Conservation (phyloP, 1,140 invertebrate genomes). For the Ectropis grisescens region DNA sequence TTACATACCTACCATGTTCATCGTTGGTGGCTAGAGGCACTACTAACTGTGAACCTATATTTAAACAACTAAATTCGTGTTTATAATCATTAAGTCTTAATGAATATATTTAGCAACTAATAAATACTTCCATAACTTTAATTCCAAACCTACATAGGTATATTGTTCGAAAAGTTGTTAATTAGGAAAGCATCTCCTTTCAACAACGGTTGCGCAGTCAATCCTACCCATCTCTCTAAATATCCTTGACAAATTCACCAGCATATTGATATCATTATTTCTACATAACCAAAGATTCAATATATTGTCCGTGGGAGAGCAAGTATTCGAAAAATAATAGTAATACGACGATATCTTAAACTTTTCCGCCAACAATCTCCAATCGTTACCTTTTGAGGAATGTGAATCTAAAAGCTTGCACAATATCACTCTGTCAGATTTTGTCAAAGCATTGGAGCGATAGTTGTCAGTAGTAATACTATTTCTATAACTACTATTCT, state of each 20-base stretch:
- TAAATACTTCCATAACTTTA: too few species aligned
- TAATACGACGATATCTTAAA: slow-evolving; percentile 94
- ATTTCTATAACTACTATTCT: slow-evolving; percentile 41
- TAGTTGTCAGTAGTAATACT: slow-evolving; percentile 57
- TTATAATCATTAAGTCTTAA: too few species aligned
- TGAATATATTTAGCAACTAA: too few species aligned
- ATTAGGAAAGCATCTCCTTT: slow-evolving; percentile 72
- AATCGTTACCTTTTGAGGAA: slow-evolving; percentile 91
- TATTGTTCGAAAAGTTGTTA: too few species aligned
- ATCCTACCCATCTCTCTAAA: slow-evolving; percentile 92
- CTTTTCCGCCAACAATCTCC: slow-evolving; percentile 93
- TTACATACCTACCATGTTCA: too few species aligned
- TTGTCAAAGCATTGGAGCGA: slow-evolving; percentile 49
- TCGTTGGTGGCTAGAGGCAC: too few species aligned
- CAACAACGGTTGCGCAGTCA: slow-evolving; percentile 90
- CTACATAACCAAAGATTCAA: slow-evolving; percentile 96
- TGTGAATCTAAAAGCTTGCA: slow-evolving; percentile 92
- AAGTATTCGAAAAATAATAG: slow-evolving; percentile 96
- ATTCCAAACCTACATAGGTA: too few species aligned
- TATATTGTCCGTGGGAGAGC: slow-evolving; percentile 95
- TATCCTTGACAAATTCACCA: slow-evolving; percentile 86
- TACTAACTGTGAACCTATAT: too few species aligned
- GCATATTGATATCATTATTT: slow-evolving; percentile 87
- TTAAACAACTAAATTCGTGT: too few species aligned
- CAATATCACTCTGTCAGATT: slow-evolving; percentile 82